Base-by-base conservation (phyloP, 2,888 invertebrate species). In the Meteorus cinctellus region DNA sequence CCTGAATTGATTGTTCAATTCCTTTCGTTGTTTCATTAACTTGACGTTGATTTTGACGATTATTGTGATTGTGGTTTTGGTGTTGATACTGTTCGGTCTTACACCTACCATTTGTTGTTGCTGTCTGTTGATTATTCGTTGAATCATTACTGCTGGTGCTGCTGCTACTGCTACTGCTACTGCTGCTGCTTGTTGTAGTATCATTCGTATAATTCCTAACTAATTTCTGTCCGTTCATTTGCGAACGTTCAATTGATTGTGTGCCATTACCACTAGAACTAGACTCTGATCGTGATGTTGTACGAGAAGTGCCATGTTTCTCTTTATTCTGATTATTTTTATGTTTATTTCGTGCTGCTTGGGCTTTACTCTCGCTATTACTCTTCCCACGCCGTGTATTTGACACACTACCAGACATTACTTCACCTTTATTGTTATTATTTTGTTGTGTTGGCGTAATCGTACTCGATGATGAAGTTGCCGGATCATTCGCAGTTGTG, bases 271-370 rank as follows among this genome's bases (percentile, higher is more conserved):
- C 82, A 72, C 80, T 88, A 76, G 84, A 87, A 90, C 84, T 88
- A 77, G 88, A 88, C 82, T 90, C 88, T 84, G 90, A 86, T 86
- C 90, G 84, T 80, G 90, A 87, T 84, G 90, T 85, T 63, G 83
- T 81, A 62, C 87, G 84, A 72, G 85, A 84, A 12, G 73, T 78
- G 12, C 81, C 81, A 70, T 88, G 89, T 76, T 89, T 89, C 48
- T 89, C 89, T 80, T 89, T 90, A 77, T 90, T 90, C 80, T 89
- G 88, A 78, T 88, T 89, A 81, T 89, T 91, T 89, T 91, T 91
- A 85, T 90, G 92, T 86, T 91, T 91, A 82, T 91, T 91, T 80
- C 91, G 88, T 86, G 91, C 92, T 79, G 91, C 90, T 90, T 93
- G 90, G 79, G 88, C 91, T 78, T 89, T 90, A 76, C 88, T 89